Percentiles rank a stretch among this genome's conserved stretches.
Conservation (phyloP, 2,797 vertebrate species). For the Enoplosus armatus region DNA sequence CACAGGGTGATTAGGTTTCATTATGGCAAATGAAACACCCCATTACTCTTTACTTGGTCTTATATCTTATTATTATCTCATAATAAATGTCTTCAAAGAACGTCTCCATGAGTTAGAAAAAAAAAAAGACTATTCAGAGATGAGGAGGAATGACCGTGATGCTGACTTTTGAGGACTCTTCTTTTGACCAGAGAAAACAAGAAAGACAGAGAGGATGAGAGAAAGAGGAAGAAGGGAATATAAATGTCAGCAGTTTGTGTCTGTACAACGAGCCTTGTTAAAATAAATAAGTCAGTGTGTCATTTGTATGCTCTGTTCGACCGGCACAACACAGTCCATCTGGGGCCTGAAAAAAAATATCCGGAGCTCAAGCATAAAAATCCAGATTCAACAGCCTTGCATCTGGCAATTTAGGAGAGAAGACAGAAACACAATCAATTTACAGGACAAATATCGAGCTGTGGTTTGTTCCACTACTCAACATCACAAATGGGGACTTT, state of each 20-base stretch:
- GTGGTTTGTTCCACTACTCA: constrained; percentile 47
- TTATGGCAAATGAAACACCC: constrained; percentile 82
- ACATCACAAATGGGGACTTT: constrained; percentile 38
- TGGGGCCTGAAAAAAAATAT: constrained; percentile 67
- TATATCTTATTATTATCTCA: too few species aligned
- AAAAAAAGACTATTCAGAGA: constrained; percentile 46
- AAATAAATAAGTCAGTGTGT: constrained; percentile 79
- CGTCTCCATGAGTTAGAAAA: constrained; percentile 43
- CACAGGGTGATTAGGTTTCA: constrained; percentile 78
- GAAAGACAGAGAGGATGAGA: constrained; percentile 6
- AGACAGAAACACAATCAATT: constrained; percentile 53
- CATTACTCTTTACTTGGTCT: constrained; percentile 78
- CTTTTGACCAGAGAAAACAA: constrained; percentile 21
- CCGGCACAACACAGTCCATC: constrained; percentile 72
- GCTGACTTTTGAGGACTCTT: constrained; percentile 55
- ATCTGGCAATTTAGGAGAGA: constrained; percentile 50
- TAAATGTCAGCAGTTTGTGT: constrained; percentile 64
- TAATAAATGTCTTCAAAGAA: constrained; percentile 79
- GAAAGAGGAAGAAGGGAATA: constrained; percentile 30
- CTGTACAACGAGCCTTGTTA: constrained; percentile 62
- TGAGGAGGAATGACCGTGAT: constrained; percentile 49
- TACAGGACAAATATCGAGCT: constrained; percentile 44
- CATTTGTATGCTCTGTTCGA: constrained; percentile 61
- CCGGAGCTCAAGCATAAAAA: constrained; percentile 54
- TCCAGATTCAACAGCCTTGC: constrained; percentile 55